Conservation (phyloP, 2,888 invertebrate genomes). For the Lasioglossum villosulum region DNA sequence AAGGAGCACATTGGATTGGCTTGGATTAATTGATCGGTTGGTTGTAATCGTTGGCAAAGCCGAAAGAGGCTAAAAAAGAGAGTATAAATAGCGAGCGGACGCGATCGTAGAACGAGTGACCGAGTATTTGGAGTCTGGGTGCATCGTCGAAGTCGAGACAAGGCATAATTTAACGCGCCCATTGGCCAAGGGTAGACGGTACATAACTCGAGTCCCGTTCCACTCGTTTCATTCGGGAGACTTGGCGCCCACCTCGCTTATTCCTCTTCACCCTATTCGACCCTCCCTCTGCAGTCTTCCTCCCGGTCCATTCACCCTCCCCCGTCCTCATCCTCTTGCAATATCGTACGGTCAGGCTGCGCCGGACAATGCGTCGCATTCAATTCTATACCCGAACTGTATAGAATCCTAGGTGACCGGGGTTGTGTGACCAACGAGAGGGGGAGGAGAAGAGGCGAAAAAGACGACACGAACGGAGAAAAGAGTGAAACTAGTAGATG, state of each 20-base stretch:
- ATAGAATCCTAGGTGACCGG: conserved; percentile 55
- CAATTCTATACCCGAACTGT: conserved; percentile 75
- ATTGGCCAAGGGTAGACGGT: conserved; percentile 72
- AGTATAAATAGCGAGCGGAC: conserved; percentile 17
- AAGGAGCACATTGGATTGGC: neutral
- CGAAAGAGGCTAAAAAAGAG: conserved; percentile 14
- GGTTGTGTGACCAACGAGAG: conserved; percentile 49
- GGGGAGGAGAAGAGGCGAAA: neutral
- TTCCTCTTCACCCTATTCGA: conserved; percentile 71
- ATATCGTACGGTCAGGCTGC: conserved; percentile 82
- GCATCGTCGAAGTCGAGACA: conserved; percentile 69
- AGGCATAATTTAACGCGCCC: conserved; percentile 77
- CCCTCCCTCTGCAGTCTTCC: conserved; percentile 65
- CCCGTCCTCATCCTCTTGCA: conserved; percentile 64
- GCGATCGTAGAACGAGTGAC: conserved; percentile 32
- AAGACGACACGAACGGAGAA: neutral
- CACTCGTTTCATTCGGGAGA: conserved; percentile 71
- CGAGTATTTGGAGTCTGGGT: conserved; percentile 61
- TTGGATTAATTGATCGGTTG: neutral
- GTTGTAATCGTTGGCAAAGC: neutral
- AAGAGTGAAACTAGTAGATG: neutral
- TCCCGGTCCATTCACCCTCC: conserved; percentile 34
- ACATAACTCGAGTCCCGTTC: conserved; percentile 73
- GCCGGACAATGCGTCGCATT: conserved; percentile 81
- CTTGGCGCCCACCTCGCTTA: conserved; percentile 71